Evolutionary conservation across 2,888 invertebrate genomes (phyloP).

Genomic region (Cheilosia grossa): DNA sequence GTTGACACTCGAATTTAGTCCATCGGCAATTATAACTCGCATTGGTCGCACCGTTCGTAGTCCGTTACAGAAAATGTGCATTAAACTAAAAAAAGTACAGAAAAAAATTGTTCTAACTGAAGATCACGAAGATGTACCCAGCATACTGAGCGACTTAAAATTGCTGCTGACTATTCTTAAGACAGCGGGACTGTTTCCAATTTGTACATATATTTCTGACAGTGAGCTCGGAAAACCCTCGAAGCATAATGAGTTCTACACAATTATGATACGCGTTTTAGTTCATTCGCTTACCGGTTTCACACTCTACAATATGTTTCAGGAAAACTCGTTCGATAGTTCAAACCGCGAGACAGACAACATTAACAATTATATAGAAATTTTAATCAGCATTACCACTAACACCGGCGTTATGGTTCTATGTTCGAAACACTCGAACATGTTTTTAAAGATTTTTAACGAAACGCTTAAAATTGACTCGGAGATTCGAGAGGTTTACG

Average conservation of each 20-base stretch:
- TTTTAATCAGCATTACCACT: conserved; percentile 79
- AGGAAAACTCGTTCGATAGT: conserved; percentile 76
- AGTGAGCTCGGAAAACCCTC: conserved; percentile 79
- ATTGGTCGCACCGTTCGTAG: neutral
- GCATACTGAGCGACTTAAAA: conserved; percentile 76
- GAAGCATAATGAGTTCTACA: conserved; percentile 78
- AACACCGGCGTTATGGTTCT: conserved; percentile 78
- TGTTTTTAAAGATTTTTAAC: conserved; percentile 79
- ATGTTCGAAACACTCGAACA: conserved; percentile 78
- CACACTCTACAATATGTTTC: conserved; percentile 78
- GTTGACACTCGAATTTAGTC: conserved; percentile 7
- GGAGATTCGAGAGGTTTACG: conserved; percentile 78
- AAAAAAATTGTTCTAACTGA: conserved; percentile 29
- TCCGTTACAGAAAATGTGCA: conserved; percentile 45
- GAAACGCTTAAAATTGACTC: conserved; percentile 80
- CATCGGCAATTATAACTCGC: neutral
- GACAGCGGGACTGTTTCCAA: conserved; percentile 79
- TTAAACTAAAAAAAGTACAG: conserved; percentile 36
- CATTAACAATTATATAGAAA: conserved; percentile 81
- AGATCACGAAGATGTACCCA: neutral
- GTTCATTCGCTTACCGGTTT: conserved; percentile 78
- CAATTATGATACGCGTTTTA: conserved; percentile 78
- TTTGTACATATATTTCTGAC: conserved; percentile 78
- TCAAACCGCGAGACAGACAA: conserved; percentile 79
- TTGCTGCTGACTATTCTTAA: conserved; percentile 78